Conservation (phyloP, 2,797 vertebrate genomes). For the Triplophysa yarkandensis region DNA sequence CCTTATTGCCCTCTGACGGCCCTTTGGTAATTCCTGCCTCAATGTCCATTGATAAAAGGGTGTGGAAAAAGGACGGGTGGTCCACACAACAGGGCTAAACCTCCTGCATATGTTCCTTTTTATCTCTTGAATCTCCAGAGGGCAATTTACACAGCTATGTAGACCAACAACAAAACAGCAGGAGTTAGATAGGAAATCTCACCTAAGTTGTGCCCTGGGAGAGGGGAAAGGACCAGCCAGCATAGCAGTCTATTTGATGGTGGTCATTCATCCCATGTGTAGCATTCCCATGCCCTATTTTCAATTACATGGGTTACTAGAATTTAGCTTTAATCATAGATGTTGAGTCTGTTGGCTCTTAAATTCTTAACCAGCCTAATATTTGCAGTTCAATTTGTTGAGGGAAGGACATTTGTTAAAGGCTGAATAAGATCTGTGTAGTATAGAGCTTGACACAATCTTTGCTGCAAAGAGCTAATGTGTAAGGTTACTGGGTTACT, state of each 20-base stretch:
- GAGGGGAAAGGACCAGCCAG: conserved; percentile 21
- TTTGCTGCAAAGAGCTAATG: conserved; percentile 5
- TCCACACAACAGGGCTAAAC: conserved; percentile 36
- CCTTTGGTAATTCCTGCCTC: conserved; percentile 35
- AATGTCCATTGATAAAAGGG: conserved; percentile 17
- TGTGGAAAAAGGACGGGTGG: conserved; percentile 33
- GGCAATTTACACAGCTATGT: conserved; percentile 64
- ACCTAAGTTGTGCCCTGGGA: conserved; percentile 35
- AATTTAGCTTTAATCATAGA: not conserved
- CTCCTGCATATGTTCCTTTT: conserved; percentile 59
- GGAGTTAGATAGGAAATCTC: conserved; percentile 54
- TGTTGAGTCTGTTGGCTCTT: not conserved
- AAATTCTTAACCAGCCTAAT: not conserved
- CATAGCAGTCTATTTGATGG: conserved; percentile 18
- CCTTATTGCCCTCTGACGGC: conserved; percentile 50
- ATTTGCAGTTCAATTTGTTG: not conserved
- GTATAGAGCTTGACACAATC: not conserved
- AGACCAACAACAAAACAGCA: conserved; percentile 52
- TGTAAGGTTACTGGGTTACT: conserved; percentile 8
- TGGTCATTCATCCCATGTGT: conserved; percentile 20
- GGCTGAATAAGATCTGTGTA: not conserved
- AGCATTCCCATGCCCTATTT: conserved; percentile 4
- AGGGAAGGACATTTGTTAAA: not conserved
- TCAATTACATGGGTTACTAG: not conserved
- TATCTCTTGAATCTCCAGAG: conserved; percentile 58